These are phyloP conservation scores for Odocoileus virginianus DNA, from an alignment of 2,113 vertebrate species.

Conservation along the genomic window DNA sequence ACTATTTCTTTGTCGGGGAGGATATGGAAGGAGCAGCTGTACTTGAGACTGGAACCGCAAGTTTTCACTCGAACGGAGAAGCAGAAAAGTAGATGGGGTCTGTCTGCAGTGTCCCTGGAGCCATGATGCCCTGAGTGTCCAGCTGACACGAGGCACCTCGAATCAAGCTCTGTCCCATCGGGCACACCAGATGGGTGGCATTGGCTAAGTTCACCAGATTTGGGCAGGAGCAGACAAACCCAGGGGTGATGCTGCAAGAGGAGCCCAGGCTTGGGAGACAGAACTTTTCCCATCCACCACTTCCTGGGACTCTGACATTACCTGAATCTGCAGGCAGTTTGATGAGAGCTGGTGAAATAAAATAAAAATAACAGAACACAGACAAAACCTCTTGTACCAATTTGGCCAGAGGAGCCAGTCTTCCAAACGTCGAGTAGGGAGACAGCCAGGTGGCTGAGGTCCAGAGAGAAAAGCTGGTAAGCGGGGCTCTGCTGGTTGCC, in stretches of 20 bases:
- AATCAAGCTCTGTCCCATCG: accelerated
- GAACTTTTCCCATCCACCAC: background rate
- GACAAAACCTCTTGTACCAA: background rate
- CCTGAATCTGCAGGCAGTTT: background rate
- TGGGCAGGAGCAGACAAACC: background rate
- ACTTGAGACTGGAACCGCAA: background rate
- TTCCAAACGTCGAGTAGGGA: background rate
- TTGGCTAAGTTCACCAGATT: background rate
- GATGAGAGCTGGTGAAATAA: background rate
- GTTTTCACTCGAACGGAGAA: accelerated
- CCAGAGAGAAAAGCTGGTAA: background rate
- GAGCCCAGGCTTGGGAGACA: background rate
- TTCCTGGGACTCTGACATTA: background rate
- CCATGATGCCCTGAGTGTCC: accelerated
- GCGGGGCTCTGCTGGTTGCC: background rate
- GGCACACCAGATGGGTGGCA: no score
- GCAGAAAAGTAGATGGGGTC: background rate
- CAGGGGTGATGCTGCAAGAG: accelerated
- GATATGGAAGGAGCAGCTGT: background rate
- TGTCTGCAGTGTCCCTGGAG: background rate
- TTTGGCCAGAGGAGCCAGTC: background rate
- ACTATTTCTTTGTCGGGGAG: background rate
- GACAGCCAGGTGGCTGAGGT: background rate
- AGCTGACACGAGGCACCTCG: accelerated
- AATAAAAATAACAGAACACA: background rate